Conservation (phyloP, 2,888 invertebrate species). For the Dioctria rufipes region DNA sequence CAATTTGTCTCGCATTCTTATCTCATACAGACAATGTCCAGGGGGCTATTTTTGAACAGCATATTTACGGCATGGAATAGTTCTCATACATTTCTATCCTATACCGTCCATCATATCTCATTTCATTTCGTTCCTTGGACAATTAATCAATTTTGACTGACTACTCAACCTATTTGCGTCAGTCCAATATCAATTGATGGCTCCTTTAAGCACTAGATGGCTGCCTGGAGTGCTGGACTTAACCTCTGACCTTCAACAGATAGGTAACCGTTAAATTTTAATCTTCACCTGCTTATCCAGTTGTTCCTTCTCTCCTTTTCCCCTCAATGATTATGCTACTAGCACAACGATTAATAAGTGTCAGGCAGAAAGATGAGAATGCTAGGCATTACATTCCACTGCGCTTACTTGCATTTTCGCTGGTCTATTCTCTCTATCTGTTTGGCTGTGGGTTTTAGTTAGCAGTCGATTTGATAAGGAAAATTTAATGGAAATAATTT, state of each 20-base stretch:
- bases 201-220: not conserved
- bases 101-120: no score
- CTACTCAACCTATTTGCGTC: not conserved
- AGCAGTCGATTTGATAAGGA: not conserved
- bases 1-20: no score
- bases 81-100: no score
- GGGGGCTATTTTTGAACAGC: no score
- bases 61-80: no score
- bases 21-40: no score
- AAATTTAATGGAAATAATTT: not conserved
- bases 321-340: not conserved
- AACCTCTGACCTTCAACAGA: not conserved
- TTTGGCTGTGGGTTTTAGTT: not conserved
- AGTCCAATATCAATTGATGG: slow-evolving; percentile 4
- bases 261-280: slow-evolving; percentile 18
- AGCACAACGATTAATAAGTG: not conserved
- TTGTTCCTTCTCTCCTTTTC: not conserved
- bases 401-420: not conserved
- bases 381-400: not conserved
- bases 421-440: no score
- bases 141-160: not conserved
- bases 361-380: not conserved
- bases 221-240: not conserved
- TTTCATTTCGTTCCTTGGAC: not conserved
- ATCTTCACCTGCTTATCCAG: slow-evolving; percentile 8